phyloP scores from a whole-genome alignment of 2,888 invertebrate species.

The Lagria hirta region DNA sequence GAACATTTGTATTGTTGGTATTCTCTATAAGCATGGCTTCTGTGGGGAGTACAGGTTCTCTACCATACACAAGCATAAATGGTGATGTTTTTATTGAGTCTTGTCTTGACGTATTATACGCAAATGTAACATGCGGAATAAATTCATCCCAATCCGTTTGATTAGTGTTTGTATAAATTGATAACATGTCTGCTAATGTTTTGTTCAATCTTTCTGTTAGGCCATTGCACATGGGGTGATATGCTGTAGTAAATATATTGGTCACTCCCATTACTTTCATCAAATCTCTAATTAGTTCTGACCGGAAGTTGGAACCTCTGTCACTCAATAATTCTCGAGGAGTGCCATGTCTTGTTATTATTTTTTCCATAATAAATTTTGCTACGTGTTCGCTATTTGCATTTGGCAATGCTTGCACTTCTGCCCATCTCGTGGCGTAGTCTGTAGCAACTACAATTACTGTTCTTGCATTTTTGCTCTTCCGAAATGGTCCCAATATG shows the following conservation, averaged over 20 bases:
- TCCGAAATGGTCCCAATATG: too few relatives aligned
- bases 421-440: conserved; percentile 34
- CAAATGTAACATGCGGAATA: conserved; percentile 30
- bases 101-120: conserved; percentile 33
- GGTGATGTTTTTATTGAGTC: conserved; percentile 30
- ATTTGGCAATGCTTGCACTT: conserved; percentile 27
- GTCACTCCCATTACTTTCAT: conserved; percentile 29
- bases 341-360: conserved; percentile 23
- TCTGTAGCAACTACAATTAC: conserved; percentile 35
- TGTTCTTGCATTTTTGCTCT: too few relatives aligned
- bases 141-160: conserved; percentile 24
- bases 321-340: conserved; percentile 24
- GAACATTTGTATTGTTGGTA: background rate
- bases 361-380: conserved; percentile 25
- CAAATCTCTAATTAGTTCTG: conserved; percentile 31
- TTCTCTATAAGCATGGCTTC: conserved; percentile 19
- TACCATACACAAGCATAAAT: conserved; percentile 30
- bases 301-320: conserved; percentile 26
- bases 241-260: conserved; percentile 25
- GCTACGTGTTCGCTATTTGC: conserved; percentile 30
- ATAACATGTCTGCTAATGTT: conserved; percentile 30
- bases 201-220: conserved; percentile 34
- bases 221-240: conserved; percentile 26
- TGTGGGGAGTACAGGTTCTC: conserved; percentile 30
- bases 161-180: conserved; percentile 25